These are phyloP conservation scores for Ceriagrion tenellum DNA, from an alignment of 2,888 invertebrate species.

Conservation along the genomic window DNA sequence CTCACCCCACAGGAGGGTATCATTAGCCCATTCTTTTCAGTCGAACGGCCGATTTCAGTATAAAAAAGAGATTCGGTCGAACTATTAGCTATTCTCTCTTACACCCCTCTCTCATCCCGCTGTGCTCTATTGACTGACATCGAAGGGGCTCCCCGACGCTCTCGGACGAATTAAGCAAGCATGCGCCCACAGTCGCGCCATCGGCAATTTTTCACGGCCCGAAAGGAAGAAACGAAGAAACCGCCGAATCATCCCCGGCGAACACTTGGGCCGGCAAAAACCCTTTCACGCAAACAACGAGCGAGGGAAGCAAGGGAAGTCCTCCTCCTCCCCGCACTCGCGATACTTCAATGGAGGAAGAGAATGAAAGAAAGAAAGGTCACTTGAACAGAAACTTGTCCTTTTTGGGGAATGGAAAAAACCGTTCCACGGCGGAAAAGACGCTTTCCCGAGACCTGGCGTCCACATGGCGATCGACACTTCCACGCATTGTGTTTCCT, in stretches of 20 bases:
- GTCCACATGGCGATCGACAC: neutral
- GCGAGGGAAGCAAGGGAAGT: neutral
- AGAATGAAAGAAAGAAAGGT: neutral
- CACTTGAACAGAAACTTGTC: neutral
- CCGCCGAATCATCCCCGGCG: neutral
- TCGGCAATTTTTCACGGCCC: neutral
- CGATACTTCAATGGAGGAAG: neutral
- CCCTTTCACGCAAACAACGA: neutral
- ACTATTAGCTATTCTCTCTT: neutral
- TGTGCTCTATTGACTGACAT: neutral
- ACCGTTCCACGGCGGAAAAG: neutral
- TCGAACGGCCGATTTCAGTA: neutral
- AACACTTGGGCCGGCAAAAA: neutral
- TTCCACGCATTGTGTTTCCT: neutral
- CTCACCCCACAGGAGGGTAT: neutral
- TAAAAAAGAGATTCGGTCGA: neutral
- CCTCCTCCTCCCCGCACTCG: neutral
- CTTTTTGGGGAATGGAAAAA: neutral
- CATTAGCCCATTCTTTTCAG: neutral
- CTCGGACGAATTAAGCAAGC: neutral
- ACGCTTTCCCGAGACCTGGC: neutral
- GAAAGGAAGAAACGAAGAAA: neutral
- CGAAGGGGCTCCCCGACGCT: neutral
- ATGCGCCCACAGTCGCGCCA: neutral
- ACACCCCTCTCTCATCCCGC: neutral